Percentiles rank a stretch among this genome's conserved stretches.
Conservation (phyloP, 1,140 invertebrate genomes). For the Drosophila suzukii region DNA sequence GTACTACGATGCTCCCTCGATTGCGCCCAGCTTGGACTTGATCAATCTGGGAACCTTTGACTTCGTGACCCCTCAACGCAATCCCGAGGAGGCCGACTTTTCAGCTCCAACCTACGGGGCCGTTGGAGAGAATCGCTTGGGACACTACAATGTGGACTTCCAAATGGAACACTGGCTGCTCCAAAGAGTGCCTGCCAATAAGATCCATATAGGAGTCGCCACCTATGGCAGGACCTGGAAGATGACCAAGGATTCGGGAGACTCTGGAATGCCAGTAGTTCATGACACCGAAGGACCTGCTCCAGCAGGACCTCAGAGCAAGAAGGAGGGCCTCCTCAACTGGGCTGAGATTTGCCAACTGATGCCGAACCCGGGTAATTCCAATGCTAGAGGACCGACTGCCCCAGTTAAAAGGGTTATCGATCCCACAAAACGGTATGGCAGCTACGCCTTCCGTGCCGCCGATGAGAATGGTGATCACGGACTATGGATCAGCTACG, state of each 20-base stretch:
- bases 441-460: slow-evolving; percentile 90
- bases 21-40: slow-evolving; percentile 91
- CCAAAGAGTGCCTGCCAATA: slow-evolving; percentile 88
- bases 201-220: slow-evolving; percentile 93
- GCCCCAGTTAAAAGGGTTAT: slow-evolving; percentile 88
- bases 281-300: slow-evolving; percentile 88
- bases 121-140: slow-evolving; percentile 86
- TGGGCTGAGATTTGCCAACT: slow-evolving; percentile 92
- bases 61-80: slow-evolving; percentile 90
- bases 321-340: slow-evolving; percentile 90
- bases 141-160: slow-evolving; percentile 88
- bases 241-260: slow-evolving; percentile 89
- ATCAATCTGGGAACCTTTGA: slow-evolving; percentile 93
- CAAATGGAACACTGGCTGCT: slow-evolving; percentile 88
- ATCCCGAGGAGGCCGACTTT: slow-evolving; percentile 91
- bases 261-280: slow-evolving; percentile 90
- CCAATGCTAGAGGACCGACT: slow-evolving; percentile 86
- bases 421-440: slow-evolving; percentile 90
- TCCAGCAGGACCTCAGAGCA: slow-evolving; percentile 87
- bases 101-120: slow-evolving; percentile 89
- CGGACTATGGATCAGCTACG: slow-evolving; percentile 95
- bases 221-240: slow-evolving; percentile 94
- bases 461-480: slow-evolving; percentile 88
- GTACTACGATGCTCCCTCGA: slow-evolving; percentile 90
- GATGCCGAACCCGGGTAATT: slow-evolving; percentile 87